These are phyloP conservation scores for Macrosiphum euphorbiae DNA, from an alignment of 2,888 invertebrate genomes.

Conservation along the genomic window DNA sequence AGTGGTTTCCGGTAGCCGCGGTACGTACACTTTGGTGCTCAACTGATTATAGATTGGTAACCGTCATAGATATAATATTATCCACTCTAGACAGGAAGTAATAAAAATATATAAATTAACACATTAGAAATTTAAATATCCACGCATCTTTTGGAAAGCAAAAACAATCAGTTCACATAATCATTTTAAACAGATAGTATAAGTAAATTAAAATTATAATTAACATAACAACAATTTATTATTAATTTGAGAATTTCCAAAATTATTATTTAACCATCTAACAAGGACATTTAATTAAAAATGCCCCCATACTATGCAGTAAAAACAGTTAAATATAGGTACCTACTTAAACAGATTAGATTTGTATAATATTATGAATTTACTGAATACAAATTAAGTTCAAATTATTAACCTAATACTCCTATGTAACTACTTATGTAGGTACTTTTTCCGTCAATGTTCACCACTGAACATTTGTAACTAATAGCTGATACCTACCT, in stretches of 20 bases:
- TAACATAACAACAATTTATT: not conserved
- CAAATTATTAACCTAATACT: not conserved
- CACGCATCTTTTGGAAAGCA: not conserved
- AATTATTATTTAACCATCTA: not conserved
- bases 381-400: not conserved
- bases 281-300: not conserved
- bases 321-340: not conserved
- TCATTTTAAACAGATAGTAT: not conserved
- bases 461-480: not conserved
- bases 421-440: not conserved
- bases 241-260: not conserved
- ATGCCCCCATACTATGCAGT: not conserved
- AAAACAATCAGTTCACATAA: not conserved
- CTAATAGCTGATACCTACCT: not conserved
- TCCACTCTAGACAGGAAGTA: not conserved
- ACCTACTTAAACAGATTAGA: not conserved
- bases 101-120: not conserved
- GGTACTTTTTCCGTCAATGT: not conserved
- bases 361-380: not conserved
- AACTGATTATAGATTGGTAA: not conserved
- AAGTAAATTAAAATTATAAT: not conserved
- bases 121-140: not conserved
- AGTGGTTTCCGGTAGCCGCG: not conserved
- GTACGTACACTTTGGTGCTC: not conserved
- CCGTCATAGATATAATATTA: not conserved